Evolutionary conservation across 1,140 invertebrate genomes (phyloP).

Genomic region (Agrilus planipennis): DNA sequence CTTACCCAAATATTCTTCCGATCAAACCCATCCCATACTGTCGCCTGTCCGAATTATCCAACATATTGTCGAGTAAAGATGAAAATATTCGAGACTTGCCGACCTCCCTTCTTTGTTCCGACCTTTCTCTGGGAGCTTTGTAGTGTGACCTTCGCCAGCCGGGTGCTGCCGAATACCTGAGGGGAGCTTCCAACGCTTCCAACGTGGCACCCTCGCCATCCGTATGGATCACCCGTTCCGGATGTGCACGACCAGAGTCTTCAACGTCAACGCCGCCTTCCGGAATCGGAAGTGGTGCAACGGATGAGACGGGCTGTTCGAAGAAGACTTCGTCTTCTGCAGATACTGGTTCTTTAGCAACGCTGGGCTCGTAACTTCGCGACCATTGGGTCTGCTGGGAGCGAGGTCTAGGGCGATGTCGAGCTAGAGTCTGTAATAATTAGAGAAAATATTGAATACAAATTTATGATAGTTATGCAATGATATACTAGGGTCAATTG

Average conservation of each 20-base stretch:
- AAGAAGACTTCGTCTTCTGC: slow-evolving; percentile 35
- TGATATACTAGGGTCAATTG: too few relatives aligned
- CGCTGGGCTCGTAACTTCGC: slow-evolving; percentile 40
- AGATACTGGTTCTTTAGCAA: slow-evolving; percentile 19
- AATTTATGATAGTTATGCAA: too few relatives aligned
- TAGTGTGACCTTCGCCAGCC: slow-evolving; percentile 28
- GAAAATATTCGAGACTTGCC: slow-evolving; percentile 51
- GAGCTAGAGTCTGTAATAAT: slow-evolving; percentile 40
- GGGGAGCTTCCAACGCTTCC: slow-evolving; percentile 4
- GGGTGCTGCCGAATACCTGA: slow-evolving; percentile 9
- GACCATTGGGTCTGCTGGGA: slow-evolving; percentile 40
- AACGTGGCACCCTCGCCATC: slow-evolving; percentile 6
- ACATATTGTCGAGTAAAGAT: slow-evolving; percentile 53
- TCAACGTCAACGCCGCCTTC: slow-evolving; percentile 14
- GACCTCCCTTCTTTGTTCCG: slow-evolving; percentile 33
- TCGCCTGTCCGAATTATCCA: slow-evolving; percentile 70
- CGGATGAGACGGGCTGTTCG: slow-evolving; percentile 23
- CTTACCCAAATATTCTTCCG: slow-evolving; percentile 63
- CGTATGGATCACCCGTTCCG: slow-evolving; percentile 5
- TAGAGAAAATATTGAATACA: too few relatives aligned
- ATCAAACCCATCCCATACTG: slow-evolving; percentile 78
- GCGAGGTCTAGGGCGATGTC: slow-evolving; percentile 33
- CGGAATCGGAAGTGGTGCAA: slow-evolving; percentile 15
- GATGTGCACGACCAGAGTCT: slow-evolving; percentile 12
- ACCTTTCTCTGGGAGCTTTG: slow-evolving; percentile 19